Percentiles rank a stretch among this genome's conserved stretches.
These are phyloP conservation scores for Manacus vitellinus DNA, from an alignment of 2,113 vertebrate genomes.

Conservation along the genomic window DNA sequence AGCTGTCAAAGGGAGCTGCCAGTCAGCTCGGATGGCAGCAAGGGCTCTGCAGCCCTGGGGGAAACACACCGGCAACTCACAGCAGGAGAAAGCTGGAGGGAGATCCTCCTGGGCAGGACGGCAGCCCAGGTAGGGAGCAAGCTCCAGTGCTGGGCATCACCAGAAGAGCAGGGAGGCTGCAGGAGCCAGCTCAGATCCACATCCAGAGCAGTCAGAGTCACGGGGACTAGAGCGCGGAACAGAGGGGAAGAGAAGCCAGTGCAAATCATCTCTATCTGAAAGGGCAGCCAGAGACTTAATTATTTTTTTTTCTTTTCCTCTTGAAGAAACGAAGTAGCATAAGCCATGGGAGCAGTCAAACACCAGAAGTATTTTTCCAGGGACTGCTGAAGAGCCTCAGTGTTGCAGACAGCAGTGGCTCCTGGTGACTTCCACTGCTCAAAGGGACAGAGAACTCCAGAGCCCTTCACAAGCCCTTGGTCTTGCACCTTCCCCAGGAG, in stretches of 20 bases:
- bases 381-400: neutral
- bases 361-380: neutral
- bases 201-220: neutral
- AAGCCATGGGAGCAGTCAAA: neutral
- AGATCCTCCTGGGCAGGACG: neutral
- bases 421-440: neutral
- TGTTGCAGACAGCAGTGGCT: neutral
- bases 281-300: neutral
- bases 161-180: neutral
- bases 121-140: neutral
- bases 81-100: neutral
- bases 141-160: neutral
- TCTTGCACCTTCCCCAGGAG: neutral
- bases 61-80: fast-evolving
- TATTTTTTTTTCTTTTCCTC: neutral
- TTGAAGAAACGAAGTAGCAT: neutral
- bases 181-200: neutral
- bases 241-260: neutral
- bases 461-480: neutral
- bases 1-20: conserved; percentile 25
- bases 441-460: neutral
- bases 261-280: neutral
- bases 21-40: neutral
- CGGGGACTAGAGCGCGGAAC: neutral
- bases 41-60: neutral